Evolutionary conservation across 2,888 invertebrate species (phyloP).

Genomic region (Pandemis cinnamomeana): DNA sequence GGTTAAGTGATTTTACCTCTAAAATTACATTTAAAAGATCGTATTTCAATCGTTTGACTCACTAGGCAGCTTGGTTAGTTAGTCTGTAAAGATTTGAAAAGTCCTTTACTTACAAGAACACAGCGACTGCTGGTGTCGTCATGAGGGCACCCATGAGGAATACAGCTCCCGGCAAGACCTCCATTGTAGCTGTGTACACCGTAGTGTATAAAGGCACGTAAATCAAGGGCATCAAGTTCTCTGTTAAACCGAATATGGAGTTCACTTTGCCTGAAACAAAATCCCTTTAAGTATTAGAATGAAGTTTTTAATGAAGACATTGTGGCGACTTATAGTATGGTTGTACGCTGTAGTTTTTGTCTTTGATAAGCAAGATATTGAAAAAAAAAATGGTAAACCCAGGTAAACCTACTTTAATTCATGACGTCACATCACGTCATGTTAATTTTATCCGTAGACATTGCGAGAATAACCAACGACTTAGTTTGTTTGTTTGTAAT

Average conservation of each 20-base stretch:
- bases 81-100: not conserved
- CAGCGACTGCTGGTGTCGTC: constrained; percentile 84
- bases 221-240: constrained; percentile 85
- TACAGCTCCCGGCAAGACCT: constrained; percentile 86
- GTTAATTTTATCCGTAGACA: not conserved
- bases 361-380: too few relatives aligned
- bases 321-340: too few relatives aligned
- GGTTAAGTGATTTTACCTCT: too few relatives aligned
- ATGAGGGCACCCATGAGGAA: constrained; percentile 85
- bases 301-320: too few relatives aligned
- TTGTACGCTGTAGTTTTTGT: too few relatives aligned
- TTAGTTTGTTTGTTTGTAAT: constrained; percentile 12
- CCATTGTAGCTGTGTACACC: constrained; percentile 85
- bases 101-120: constrained; percentile 78
- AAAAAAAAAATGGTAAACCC: not conserved
- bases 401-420: not conserved
- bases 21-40: too few relatives aligned
- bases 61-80: too few relatives aligned
- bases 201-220: constrained; percentile 87
- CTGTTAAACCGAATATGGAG: constrained; percentile 85
- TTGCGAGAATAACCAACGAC: not conserved
- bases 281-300: too few relatives aligned
- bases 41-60: too few relatives aligned
- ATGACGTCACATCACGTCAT: not conserved
- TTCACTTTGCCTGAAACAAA: constrained; percentile 84